These are phyloP conservation scores for Pygoscelis antarcticus DNA, from an alignment of 2,113 vertebrate species.

Conservation along the genomic window DNA sequence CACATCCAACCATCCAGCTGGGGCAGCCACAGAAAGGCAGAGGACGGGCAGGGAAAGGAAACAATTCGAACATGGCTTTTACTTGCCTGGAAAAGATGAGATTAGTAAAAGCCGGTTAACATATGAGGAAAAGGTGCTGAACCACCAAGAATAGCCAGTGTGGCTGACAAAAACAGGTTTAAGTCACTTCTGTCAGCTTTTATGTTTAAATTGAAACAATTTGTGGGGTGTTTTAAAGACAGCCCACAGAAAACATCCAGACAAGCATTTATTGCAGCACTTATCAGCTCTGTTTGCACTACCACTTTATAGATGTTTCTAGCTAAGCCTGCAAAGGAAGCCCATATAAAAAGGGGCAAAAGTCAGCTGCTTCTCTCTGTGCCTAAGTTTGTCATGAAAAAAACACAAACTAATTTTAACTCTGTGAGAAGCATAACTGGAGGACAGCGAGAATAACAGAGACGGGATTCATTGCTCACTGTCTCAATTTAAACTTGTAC, in stretches of 20 bases:
- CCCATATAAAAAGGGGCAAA: not conserved
- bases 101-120: not conserved
- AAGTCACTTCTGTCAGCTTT: not conserved
- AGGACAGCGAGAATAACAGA: not conserved
- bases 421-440: not conserved
- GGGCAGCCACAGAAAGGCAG: not conserved
- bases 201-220: not conserved
- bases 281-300: not conserved
- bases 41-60: not conserved
- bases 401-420: not conserved
- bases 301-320: not conserved
- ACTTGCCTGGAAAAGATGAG: not conserved
- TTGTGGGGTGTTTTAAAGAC: not conserved
- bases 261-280: not conserved
- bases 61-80: not conserved
- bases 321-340: not conserved
- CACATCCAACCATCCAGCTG: not conserved
- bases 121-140: not conserved
- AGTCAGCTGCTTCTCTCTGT: not conserved
- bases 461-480: not conserved
- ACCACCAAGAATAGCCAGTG: not conserved
- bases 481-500: not conserved
- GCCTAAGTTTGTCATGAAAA: not conserved
- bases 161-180: not conserved
- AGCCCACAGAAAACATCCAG: not conserved